These are phyloP conservation scores for Drosophila flavopinicola DNA, from an alignment of 2,888 invertebrate genomes.

Conservation along the genomic window DNA sequence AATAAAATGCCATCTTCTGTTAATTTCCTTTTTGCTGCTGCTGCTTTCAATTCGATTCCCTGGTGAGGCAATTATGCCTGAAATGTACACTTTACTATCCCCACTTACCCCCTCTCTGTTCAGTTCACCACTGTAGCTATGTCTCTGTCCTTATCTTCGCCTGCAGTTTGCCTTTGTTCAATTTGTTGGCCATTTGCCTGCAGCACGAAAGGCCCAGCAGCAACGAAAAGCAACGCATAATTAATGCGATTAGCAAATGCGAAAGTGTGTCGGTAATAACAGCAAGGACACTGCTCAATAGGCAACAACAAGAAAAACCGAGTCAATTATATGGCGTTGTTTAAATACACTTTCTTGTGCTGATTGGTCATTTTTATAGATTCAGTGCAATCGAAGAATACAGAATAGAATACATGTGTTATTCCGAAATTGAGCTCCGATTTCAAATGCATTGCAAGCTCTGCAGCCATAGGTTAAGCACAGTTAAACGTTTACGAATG, in stretches of 20 bases:
- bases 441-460: too few relatives aligned
- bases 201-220: conserved; percentile 69
- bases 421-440: too few relatives aligned
- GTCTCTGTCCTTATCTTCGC: conserved; percentile 35
- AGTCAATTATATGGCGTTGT: not conserved
- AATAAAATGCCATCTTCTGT: conserved; percentile 62
- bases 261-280: conserved; percentile 73
- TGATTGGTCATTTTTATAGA: too few relatives aligned
- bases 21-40: conserved; percentile 29
- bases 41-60: conserved; percentile 68
- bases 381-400: too few relatives aligned
- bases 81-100: conserved; percentile 28
- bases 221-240: conserved; percentile 69
- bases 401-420: too few relatives aligned
- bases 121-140: conserved; percentile 4
- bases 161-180: conserved; percentile 73
- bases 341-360: conserved; percentile 20
- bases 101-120: not conserved
- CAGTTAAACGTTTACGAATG: not conserved
- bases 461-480: too few relatives aligned
- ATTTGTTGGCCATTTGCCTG: conserved; percentile 70
- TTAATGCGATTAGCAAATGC: conserved; percentile 77
- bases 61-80: conserved; percentile 65
- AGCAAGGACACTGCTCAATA: conserved; percentile 51
- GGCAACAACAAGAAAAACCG: conserved; percentile 17